Conservation (phyloP, 1,140 invertebrate genomes). For the Platyscapa corneri region DNA sequence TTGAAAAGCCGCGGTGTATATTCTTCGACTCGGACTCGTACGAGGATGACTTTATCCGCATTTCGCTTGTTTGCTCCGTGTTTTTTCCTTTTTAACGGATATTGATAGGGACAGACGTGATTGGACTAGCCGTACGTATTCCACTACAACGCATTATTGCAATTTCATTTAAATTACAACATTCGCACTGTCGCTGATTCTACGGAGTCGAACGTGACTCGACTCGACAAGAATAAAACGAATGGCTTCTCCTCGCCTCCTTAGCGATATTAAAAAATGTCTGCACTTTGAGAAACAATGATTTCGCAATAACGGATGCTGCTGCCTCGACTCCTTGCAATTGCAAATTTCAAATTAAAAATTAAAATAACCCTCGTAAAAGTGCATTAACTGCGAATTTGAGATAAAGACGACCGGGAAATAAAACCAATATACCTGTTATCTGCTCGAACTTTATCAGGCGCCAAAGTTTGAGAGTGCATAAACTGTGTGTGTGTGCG, state of each 20-base stretch:
- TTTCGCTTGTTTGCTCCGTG: not conserved
- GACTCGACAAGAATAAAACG: conserved; percentile 54
- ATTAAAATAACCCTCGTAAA: not conserved
- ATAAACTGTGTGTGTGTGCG: too few species aligned
- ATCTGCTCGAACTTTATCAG: too few species aligned
- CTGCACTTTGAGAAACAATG: not conserved
- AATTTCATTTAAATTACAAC: conserved; percentile 64
- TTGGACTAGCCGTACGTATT: conserved; percentile 57
- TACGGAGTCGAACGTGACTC: conserved; percentile 60
- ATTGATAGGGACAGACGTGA: conserved; percentile 61
- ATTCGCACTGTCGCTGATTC: conserved; percentile 58
- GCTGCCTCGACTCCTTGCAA: not conserved
- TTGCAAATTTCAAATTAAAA: not conserved
- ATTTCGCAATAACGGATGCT: too few species aligned
- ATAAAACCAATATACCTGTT: too few species aligned
- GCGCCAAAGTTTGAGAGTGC: too few species aligned
- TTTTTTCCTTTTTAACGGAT: conserved; percentile 46
- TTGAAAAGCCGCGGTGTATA: not conserved
- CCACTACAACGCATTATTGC: conserved; percentile 58
- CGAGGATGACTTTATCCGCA: not conserved
- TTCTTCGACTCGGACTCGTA: not conserved
- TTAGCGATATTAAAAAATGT: not conserved
- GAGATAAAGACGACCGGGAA: too few species aligned
- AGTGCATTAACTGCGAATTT: too few species aligned
- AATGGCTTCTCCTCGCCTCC: not conserved